Percentiles rank a stretch among this genome's conserved stretches.
phyloP scores from a whole-genome alignment of 1,140 invertebrate species.

The Chrysomallon squamiferum region DNA sequence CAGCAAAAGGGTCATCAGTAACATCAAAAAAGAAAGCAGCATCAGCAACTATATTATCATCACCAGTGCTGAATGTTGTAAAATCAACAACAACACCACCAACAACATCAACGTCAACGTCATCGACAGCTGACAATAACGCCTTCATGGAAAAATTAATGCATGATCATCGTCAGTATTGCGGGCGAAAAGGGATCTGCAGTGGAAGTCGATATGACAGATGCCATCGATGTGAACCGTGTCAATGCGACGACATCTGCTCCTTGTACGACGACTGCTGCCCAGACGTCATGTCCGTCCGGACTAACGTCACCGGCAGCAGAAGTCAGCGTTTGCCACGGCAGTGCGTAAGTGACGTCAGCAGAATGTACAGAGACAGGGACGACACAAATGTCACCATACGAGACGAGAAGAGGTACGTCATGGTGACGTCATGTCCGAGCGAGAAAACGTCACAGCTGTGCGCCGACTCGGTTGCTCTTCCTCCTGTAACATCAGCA shows the following conservation, averaged over 20 bases:
- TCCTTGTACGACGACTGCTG: not conserved
- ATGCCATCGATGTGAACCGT: not conserved
- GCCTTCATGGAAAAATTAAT: not conserved
- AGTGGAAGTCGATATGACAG: not conserved
- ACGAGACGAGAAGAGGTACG: not conserved
- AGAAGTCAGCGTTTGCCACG: no score
- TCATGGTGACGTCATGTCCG: constrained; percentile 6
- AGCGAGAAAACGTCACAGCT: not conserved
- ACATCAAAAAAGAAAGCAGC: no score
- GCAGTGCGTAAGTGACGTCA: no score
- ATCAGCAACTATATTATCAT: not conserved
- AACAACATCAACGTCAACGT: not conserved
- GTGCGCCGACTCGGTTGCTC: not conserved
- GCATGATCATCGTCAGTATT: not conserved
- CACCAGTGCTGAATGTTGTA: not conserved
- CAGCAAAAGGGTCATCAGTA: no score
- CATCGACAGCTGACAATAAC: not conserved
- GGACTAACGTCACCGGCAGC: no score
- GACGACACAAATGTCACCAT: not conserved
- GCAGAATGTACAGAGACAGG: no score
- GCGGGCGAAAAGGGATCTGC: not conserved
- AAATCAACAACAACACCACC: no score
- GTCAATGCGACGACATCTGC: not conserved
- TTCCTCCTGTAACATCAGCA: not conserved
- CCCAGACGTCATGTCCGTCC: not conserved